These are phyloP conservation scores for Drosophila nigritarsus DNA, from an alignment of 2,888 invertebrate species.

Conservation along the genomic window DNA sequence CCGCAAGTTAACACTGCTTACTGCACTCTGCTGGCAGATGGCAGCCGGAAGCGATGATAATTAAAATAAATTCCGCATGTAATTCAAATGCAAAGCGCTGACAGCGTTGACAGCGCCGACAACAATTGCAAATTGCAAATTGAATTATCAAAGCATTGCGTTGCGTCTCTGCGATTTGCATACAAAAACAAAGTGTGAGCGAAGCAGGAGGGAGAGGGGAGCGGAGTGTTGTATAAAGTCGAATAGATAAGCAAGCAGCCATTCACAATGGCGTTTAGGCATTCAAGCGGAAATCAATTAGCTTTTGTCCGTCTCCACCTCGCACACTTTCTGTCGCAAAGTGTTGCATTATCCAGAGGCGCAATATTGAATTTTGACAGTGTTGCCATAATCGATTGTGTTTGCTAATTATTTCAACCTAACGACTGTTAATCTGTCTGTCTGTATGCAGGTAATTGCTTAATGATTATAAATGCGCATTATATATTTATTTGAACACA, in stretches of 20 bases:
- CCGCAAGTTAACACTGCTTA: slow-evolving; percentile 18
- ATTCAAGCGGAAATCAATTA: slow-evolving; percentile 72
- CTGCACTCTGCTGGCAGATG: slow-evolving; percentile 5
- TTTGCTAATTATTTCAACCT: slow-evolving; percentile 41
- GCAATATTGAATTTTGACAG: slow-evolving; percentile 35
- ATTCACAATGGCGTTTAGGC: slow-evolving; percentile 48
- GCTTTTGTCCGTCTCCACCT: slow-evolving; percentile 9
- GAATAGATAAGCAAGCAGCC: slow-evolving; percentile 55
- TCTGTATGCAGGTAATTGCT: background rate
- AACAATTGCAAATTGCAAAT: slow-evolving; percentile 69
- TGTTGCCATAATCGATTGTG: slow-evolving; percentile 49
- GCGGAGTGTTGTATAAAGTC: slow-evolving; percentile 31
- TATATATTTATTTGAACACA: background rate
- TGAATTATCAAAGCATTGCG: slow-evolving; percentile 71
- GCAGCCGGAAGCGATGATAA: slow-evolving; percentile 57
- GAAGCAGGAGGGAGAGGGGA: no score
- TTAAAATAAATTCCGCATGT: slow-evolving; percentile 77
- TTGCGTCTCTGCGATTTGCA: slow-evolving; percentile 62
- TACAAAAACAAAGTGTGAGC: slow-evolving; percentile 53
- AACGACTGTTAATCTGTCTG: slow-evolving; percentile 25
- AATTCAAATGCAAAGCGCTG: slow-evolving; percentile 67
- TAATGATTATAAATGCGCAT: slow-evolving; percentile 7
- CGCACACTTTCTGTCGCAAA: slow-evolving; percentile 10
- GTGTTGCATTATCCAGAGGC: slow-evolving; percentile 33
- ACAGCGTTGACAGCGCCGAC: slow-evolving; percentile 57